Evolutionary conservation across 2,113 vertebrate species (phyloP).

Genomic region (Mus musculus): GRCm39 chr3:153676501-153677000

Average conservation of each 20-base stretch:
- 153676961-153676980: neutral
- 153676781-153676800: neutral
- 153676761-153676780: neutral
- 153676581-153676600: too few species aligned
- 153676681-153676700: neutral
- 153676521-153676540: neutral
- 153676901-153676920: neutral
- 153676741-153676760: neutral
- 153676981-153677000: neutral
- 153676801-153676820: neutral
- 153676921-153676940: neutral
- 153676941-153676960: neutral
- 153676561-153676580: neutral
- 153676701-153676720: neutral
- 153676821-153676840: neutral
- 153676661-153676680: neutral
- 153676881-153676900: neutral
- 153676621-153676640: accelerated
- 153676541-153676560: neutral
- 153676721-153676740: neutral
- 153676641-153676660: neutral
- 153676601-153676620: neutral
- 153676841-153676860: neutral
- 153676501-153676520: neutral
- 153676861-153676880: neutral